Evolutionary conservation across 2,113 vertebrate genomes (phyloP).

Genomic region (Gila orcuttii): DNA sequence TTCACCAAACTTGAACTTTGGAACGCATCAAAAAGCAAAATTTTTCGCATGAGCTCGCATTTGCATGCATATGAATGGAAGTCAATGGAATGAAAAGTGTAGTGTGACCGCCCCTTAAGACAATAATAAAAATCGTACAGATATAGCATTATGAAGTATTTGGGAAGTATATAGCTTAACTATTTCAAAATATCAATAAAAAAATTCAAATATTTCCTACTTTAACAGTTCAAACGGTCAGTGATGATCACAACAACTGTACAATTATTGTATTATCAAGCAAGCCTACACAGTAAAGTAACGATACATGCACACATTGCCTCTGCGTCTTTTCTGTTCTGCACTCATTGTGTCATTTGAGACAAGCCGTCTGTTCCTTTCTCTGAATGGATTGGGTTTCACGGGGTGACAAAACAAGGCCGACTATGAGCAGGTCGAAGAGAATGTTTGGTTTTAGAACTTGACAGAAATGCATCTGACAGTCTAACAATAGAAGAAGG

Average conservation of each 20-base stretch:
- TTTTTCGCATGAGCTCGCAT: too few relatives aligned
- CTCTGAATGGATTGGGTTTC: slow-evolving; percentile 42
- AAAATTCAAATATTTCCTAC: background rate
- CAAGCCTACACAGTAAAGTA: slow-evolving; percentile 23
- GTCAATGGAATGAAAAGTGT: too few relatives aligned
- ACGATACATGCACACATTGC: background rate
- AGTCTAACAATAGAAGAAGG: slow-evolving; percentile 73
- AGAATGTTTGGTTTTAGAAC: slow-evolving; percentile 56
- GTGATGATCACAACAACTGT: background rate
- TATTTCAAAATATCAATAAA: background rate
- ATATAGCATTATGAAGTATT: background rate
- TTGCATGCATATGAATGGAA: too few relatives aligned
- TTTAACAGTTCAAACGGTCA: background rate
- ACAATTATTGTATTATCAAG: background rate
- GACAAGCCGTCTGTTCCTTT: background rate
- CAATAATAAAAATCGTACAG: background rate
- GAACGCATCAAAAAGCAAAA: too few relatives aligned
- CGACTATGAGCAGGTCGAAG: slow-evolving; percentile 5
- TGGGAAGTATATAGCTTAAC: background rate
- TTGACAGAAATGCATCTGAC: slow-evolving; percentile 55
- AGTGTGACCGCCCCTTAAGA: background rate
- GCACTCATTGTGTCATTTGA: background rate
- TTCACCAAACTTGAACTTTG: too few relatives aligned
- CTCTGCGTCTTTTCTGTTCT: background rate
- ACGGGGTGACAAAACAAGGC: slow-evolving; percentile 14